Evolutionary conservation across 2,888 invertebrate species (phyloP), one percentile per base, ranked within the genome.

Genomic region (Trachelus stipa): DNA sequence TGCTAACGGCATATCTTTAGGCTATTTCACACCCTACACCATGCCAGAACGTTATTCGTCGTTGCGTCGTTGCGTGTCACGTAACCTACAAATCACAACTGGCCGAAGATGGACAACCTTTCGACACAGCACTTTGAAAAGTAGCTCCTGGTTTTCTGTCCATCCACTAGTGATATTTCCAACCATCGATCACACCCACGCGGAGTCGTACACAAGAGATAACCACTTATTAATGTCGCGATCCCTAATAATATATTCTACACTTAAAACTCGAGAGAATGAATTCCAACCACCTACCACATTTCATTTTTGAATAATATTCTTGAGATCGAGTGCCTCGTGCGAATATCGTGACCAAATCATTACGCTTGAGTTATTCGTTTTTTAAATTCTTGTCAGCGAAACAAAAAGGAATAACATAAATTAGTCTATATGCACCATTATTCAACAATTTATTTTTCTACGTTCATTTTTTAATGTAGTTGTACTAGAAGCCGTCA

Each of bases 171-270:
- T 68, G 73, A 71, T 73, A 75, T 68, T 73, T 56, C 34, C 56
- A 73, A 37, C 73, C 73, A 78, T 78, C 76, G 34, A 78, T 78
- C 78, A 78, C 76, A 77, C 78, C 71, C 78, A 74, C 75, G 75
- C 74, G 78, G 68, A 56, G 37, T 69, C 73, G 30, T 11, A 30
- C 76, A 34, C 37, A 30, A 69, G 40, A 73, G 73, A 35, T 69
- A 69, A 73, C 31, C 56, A 33, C 77, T 78, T 76, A 73, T 78
- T 76, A 78, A 78, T 76, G 76, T 68, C 68, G 35, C 35, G 78
- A 76, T 78, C 73, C 73, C 23, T 33, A 56, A 71, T 71, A 76
- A 78, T 78, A 75, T 71, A 78, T 75, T 40, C 40, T 56, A 23
- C 34, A 30, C 31, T 31, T 74, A 3, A 34, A 74, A 56, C 23